phyloP scores from a whole-genome alignment of 1,140 invertebrate genomes.

The Mya arenaria region DNA sequence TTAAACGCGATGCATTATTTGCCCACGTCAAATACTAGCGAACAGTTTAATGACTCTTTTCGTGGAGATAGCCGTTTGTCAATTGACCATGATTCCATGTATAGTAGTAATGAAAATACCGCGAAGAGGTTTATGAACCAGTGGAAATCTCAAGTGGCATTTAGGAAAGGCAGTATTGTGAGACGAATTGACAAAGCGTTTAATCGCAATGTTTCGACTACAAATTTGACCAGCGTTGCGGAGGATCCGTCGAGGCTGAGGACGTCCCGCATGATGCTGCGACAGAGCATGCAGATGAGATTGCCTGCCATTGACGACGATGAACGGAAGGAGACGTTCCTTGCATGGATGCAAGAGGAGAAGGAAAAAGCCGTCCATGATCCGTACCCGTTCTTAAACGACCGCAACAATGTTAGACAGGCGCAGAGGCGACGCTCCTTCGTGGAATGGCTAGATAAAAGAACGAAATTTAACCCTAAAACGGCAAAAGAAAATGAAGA shows the following conservation, averaged over 20 bases:
- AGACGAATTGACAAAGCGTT: conserved; percentile 12
- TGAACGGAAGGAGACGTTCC: conserved; percentile 35
- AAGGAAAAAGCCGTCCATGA: conserved; percentile 1
- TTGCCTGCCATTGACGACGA: conserved; percentile 45
- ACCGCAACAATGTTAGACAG: background rate
- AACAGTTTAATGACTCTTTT: background rate
- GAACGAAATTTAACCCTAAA: background rate
- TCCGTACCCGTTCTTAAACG: background rate
- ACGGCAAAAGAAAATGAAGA: conserved; percentile 7
- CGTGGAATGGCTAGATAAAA: conserved; percentile 26
- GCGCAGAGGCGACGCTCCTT: conserved; percentile 34
- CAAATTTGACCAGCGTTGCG: conserved; percentile 15
- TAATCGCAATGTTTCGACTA: background rate
- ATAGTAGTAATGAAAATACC: conserved; percentile 37
- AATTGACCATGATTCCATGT: conserved; percentile 20
- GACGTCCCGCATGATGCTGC: conserved; percentile 18
- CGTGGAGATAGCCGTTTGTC: conserved; percentile 39
- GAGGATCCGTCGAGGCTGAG: background rate
- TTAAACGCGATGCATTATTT: conserved; percentile 36
- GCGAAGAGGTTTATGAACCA: conserved; percentile 40
- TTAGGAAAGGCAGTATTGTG: conserved; percentile 35
- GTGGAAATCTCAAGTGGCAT: conserved; percentile 51
- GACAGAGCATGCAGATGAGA: conserved; percentile 26
- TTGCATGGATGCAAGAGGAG: conserved; percentile 31
- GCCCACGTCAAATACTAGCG: background rate